phyloP scores from a whole-genome alignment of 2,113 vertebrate genomes.

The Poicephalus gulielmi region DNA sequence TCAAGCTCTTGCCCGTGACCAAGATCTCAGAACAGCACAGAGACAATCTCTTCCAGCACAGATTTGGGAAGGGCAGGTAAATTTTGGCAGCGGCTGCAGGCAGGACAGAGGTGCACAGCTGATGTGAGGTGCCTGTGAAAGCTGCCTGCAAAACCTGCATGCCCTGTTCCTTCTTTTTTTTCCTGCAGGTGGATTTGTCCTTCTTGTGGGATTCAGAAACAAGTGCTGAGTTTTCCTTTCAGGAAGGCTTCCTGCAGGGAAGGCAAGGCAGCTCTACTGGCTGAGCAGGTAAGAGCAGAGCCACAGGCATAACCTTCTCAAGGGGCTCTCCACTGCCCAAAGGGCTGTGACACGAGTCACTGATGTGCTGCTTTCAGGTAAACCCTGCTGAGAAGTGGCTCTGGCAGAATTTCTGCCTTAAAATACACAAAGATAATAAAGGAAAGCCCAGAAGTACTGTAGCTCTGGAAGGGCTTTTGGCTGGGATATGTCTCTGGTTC shows the following conservation, averaged over 20 bases:
- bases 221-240: background rate
- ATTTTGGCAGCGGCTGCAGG: background rate
- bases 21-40: background rate
- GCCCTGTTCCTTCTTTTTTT: background rate
- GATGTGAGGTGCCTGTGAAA: background rate
- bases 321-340: background rate
- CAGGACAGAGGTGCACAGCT: fast-evolving
- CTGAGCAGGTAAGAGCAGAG: background rate
- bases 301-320: background rate
- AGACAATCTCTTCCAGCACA: background rate
- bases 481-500: background rate
- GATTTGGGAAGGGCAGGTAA: background rate
- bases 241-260: background rate
- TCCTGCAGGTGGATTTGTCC: background rate
- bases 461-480: background rate
- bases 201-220: background rate
- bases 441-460: background rate
- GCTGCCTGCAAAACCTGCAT: background rate
- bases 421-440: background rate
- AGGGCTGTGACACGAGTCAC: background rate
- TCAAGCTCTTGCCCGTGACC: background rate
- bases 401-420: background rate
- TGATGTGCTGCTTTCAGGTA: background rate
- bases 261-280: background rate
- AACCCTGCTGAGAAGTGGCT: background rate